Base-by-base conservation (phyloP, 1,140 invertebrate genomes). In the Galendromus occidentalis region DNA sequence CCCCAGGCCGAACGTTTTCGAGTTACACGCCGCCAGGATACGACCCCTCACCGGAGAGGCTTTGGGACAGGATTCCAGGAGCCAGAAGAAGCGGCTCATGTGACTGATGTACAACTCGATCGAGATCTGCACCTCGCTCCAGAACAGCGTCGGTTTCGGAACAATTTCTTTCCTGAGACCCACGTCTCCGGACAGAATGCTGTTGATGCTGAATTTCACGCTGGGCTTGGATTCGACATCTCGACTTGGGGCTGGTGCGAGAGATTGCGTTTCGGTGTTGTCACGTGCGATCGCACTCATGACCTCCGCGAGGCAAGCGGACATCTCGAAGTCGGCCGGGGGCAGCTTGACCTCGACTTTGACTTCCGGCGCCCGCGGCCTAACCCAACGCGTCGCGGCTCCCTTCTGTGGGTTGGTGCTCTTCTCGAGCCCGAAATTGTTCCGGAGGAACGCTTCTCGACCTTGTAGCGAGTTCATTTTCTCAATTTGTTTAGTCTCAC, bases 141-240 rank as follows among this genome's bases (percentile, higher is more conserved):
- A 25, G 51, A 17, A 29, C 14, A 59, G 51, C 22, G 25, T 59
- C 51, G 22, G 51, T 25, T 22, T 59, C 33, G 51, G 14, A 47
- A 47, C 25, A 17, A 22, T 59, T 14, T 25, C 51, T 25, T 59
- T 17, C 33, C 25, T 59, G 33, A 20, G 51, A 25, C 51, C 51
- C 12, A 59, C 25, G 14, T 59, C 51, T 29, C 51, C 33, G 14
- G 51, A 59, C 1, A 59, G 51, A 18, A 59, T 59, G 20, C 51
- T 59, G 22, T 59, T 59, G 51, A 59, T 59, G 33, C 51, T 59
- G 51, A 59, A 59, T 9, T 59, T 59, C 17, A 59, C 51, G 25
- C 33, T 39, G 4, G 33, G 9, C 33, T 39, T 39, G 4, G 33
- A 39, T 39, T 39, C 33, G 33, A 39, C 33, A 6, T 39, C 33